These are phyloP conservation scores for Cheilosia vulpina DNA, from an alignment of 2,888 invertebrate genomes.

Conservation along the genomic window DNA sequence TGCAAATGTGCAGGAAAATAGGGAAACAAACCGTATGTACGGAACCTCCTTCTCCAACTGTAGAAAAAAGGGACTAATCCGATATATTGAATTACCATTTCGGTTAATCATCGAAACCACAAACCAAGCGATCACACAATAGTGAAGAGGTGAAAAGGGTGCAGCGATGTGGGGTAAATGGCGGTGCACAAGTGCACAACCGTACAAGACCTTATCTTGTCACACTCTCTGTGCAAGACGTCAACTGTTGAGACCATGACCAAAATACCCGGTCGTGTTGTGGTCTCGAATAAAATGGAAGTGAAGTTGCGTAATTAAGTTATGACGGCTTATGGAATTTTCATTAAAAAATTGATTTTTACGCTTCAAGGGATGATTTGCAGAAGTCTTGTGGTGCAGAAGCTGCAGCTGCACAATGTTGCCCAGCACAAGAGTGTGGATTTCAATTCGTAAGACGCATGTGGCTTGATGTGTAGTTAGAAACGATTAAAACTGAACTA, in stretches of 20 bases:
- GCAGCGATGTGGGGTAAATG: conserved; percentile 36
- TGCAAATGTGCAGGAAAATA: conserved; percentile 56
- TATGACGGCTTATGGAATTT: conserved; percentile 49
- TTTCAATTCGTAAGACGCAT: conserved; percentile 13
- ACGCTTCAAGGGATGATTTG: conserved; percentile 69
- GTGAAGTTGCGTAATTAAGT: conserved; percentile 54
- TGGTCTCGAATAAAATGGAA: conserved; percentile 36
- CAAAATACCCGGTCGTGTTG: conserved; percentile 62
- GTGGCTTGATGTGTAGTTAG: conserved; percentile 3
- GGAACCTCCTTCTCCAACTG: neutral
- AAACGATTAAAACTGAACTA: conserved; percentile 42
- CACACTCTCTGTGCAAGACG: conserved; percentile 51
- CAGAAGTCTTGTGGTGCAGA: conserved; percentile 45
- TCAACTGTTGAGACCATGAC: conserved; percentile 64
- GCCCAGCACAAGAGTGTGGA: conserved; percentile 20
- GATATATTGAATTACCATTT: conserved; percentile 67
- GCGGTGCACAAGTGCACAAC: conserved; percentile 55
- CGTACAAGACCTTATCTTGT: conserved; percentile 70
- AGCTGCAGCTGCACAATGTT: conserved; percentile 40
- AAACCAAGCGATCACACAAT: conserved; percentile 56
- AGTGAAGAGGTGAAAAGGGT: conserved; percentile 41
- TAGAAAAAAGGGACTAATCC: conserved; percentile 40
- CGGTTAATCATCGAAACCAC: conserved; percentile 68
- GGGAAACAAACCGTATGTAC: conserved; percentile 38
- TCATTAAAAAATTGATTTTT: conserved; percentile 37